phyloP scores from a whole-genome alignment of 2,113 vertebrate genomes.

The Syrrhaptes paradoxus region DNA sequence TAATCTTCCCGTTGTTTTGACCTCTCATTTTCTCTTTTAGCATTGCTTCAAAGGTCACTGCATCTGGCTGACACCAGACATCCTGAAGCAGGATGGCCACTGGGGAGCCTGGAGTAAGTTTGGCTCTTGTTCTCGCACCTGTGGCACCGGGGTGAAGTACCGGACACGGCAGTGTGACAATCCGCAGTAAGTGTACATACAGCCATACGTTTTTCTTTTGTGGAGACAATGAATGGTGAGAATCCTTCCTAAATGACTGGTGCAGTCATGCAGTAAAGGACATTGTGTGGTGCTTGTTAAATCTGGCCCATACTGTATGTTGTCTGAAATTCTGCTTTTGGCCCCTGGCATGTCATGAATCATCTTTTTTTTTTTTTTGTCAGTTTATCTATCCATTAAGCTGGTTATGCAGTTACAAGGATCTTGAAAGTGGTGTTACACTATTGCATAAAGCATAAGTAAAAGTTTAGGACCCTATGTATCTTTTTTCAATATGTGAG shows the following conservation, averaged over 20 bases:
- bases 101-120: slow-evolving; percentile 96
- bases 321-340: background rate
- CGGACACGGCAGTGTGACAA: slow-evolving; percentile 92
- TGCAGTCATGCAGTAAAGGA: background rate
- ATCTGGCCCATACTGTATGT: background rate
- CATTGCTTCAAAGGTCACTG: slow-evolving; percentile 99
- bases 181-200: slow-evolving; percentile 83
- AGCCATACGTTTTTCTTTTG: accelerated
- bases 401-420: background rate
- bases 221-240: background rate
- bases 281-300: background rate
- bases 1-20: background rate
- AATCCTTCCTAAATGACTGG: background rate
- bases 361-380: background rate
- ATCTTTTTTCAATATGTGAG: background rate
- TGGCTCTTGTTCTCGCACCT: slow-evolving; percentile 91
- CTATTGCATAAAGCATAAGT: background rate
- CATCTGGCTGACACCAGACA: slow-evolving; percentile 93
- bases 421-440: background rate
- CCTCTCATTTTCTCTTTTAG: slow-evolving; percentile 71
- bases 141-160: slow-evolving; percentile 92
- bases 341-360: background rate
- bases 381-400: background rate
- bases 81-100: slow-evolving; percentile 95
- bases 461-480: background rate